Evolutionary conservation across 2,113 vertebrate genomes (phyloP).

Genomic region (Psettodes erumei): DNA sequence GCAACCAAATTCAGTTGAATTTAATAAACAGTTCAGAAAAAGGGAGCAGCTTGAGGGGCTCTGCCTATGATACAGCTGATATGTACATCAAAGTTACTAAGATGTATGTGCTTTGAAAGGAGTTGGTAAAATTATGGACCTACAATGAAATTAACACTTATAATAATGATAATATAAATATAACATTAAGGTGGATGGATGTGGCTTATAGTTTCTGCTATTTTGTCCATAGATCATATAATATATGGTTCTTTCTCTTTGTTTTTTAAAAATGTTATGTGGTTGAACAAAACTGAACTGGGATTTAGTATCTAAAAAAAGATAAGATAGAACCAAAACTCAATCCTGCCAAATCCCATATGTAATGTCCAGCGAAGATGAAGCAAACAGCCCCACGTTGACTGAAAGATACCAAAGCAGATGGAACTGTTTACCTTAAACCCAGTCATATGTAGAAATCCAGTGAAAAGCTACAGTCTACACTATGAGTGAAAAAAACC

Average conservation of each 20-base stretch:
- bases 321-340: conserved; percentile 13
- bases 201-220: background rate
- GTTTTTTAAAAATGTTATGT: background rate
- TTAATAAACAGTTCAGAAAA: background rate
- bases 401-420: conserved; percentile 18
- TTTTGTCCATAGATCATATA: background rate
- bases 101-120: background rate
- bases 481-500: conserved; percentile 14
- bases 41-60: background rate
- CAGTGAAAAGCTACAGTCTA: background rate
- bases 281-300: background rate
- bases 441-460: conserved; percentile 11
- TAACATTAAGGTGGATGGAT: background rate
- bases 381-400: conserved; percentile 43
- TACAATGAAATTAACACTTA: background rate
- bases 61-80: background rate
- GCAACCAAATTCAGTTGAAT: background rate
- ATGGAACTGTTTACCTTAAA: conserved; percentile 14
- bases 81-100: background rate
- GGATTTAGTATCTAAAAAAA: conserved; percentile 2
- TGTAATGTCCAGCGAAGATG: conserved; percentile 32
- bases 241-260: background rate
- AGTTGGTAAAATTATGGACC: background rate
- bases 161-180: background rate
- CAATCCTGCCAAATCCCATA: conserved; percentile 16